Conservation (phyloP, 1,140 invertebrate genomes). For the Drosophila auraria region DNA sequence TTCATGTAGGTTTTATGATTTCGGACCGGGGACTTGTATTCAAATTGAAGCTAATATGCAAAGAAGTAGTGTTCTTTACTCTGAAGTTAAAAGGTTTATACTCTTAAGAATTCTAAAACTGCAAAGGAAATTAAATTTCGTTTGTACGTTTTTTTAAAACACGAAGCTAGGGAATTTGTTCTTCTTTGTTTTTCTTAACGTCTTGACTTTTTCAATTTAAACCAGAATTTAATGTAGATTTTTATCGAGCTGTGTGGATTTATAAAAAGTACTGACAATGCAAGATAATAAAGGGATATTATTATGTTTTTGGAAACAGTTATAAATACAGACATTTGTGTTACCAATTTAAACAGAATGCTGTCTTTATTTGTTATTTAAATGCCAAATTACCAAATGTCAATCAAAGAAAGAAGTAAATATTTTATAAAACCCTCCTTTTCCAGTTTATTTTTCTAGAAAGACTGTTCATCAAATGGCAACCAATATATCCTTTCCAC, state of each 20-base stretch:
- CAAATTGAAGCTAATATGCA: too few relatives aligned
- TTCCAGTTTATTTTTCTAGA: neutral
- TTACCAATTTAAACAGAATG: too few relatives aligned
- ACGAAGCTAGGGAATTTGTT: too few relatives aligned
- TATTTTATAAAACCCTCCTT: neutral
- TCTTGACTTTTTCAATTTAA: neutral
- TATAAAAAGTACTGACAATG: too few relatives aligned
- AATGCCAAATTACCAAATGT: neutral
- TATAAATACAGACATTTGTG: neutral
- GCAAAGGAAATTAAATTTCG: neutral
- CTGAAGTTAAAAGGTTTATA: too few relatives aligned
- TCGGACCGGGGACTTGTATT: too few relatives aligned
- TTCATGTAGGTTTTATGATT: accelerated
- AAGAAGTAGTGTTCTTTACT: too few relatives aligned
- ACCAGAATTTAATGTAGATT: neutral
- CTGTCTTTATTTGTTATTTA: too few relatives aligned
- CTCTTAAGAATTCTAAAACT: neutral
- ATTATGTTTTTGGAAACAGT: too few relatives aligned
- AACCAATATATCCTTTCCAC: neutral
- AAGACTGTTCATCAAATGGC: neutral
- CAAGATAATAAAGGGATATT: too few relatives aligned
- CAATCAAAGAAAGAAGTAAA: neutral
- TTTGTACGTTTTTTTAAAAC: neutral
- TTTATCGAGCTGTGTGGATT: too few relatives aligned
- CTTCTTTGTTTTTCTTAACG: neutral